Percentiles rank a stretch among this genome's conserved stretches.
phyloP scores from a whole-genome alignment of 1,140 invertebrate genomes.

The Cherax quadricarinatus region DNA sequence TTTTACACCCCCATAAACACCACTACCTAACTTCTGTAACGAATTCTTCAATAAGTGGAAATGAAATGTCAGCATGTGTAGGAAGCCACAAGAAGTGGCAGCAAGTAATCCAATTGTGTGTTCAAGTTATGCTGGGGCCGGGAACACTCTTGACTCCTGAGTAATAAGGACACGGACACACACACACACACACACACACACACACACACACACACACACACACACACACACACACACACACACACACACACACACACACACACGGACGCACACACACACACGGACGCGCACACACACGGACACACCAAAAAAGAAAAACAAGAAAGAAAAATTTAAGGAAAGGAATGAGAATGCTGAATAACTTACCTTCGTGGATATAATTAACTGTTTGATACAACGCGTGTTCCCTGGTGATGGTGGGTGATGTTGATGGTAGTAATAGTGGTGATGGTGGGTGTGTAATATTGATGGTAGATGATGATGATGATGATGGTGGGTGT shows the following conservation, averaged over 20 bases:
- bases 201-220: too few species aligned
- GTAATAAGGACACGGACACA: slow-evolving; percentile 35
- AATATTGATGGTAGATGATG: not conserved
- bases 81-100: not conserved
- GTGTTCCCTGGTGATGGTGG: not conserved
- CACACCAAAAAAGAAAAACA: too few species aligned
- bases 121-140: slow-evolving; percentile 43
- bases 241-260: not conserved
- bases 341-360: slow-evolving; percentile 63
- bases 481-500: too few species aligned
- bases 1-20: too few species aligned
- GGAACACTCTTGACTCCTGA: slow-evolving; percentile 44
- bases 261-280: not conserved
- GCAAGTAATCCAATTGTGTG: slow-evolving; percentile 50
- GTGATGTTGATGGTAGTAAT: not conserved
- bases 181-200: too few species aligned
- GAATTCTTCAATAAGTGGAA: not conserved
- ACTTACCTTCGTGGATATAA: slow-evolving; percentile 54
- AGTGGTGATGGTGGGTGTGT: not conserved
- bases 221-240: too few species aligned
- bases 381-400: not conserved
- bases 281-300: not conserved
- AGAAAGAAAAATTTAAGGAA: not conserved
- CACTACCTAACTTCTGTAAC: too few species aligned
- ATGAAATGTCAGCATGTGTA: slow-evolving; percentile 4